Evolutionary conservation across 2,888 invertebrate species (phyloP), one percentile per base, ranked within the genome.

Genomic region (Drosophila greeni): DNA sequence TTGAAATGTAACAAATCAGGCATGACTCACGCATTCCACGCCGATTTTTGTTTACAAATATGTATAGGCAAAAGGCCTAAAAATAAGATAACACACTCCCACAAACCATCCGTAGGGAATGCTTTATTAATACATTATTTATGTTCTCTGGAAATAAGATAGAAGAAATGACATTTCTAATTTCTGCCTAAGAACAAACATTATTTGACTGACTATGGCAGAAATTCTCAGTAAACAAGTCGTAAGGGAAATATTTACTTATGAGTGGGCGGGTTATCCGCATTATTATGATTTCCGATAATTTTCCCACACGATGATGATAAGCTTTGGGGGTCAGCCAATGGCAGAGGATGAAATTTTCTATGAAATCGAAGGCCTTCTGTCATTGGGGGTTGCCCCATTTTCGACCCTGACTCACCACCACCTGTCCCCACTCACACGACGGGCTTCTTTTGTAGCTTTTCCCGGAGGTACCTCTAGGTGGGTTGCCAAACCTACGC

Each of bases 341-440:
- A 45, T 39, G n/a, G 18, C 39, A 23, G 29, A n/a, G 23, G 6
- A 9, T 29, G n/a, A 3, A n/a, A 37, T 34, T 14, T 36, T n/a
- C 18, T 40, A 37, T 47, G n/a, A 42, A 61, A 60, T 61, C 40
- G 29, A 29, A 34, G 37, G 36, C 31, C 31, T 33, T 54, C 40
- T 57, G 26, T 40, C 40, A 40, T 24, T 31, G 36, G 43, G 61
- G 65, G 62, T 64, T 64, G 65, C 65, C 62, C 61, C 65, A 31
- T 24, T 16, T 26, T 20, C 45, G 59, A n/a, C 61, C 24, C 65
- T 62, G 62, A 62, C n/a, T 61, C 20, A 20, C 20, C 40, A 23
- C 11, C 42, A 62, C 62, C 45, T 47, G 37, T 45, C 56, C 26
- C 40, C 29, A 55, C 42, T 60, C 55, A 48, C 39, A 39, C 47